phyloP scores from a whole-genome alignment of 2,113 vertebrate genomes.

The Nycticorax nycticorax region DNA sequence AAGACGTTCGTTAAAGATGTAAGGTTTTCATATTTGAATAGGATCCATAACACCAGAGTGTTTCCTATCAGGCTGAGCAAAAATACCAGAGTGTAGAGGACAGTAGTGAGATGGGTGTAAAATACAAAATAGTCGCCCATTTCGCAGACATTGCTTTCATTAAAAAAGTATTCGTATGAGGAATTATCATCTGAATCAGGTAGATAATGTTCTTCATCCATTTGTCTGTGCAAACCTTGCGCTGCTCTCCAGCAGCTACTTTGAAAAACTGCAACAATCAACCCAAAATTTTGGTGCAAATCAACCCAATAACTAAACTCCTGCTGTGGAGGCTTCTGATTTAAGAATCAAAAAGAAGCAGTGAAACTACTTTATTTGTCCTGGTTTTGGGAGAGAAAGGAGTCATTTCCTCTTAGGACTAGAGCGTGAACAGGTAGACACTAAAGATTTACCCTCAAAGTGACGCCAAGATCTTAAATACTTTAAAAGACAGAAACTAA shows the following conservation, averaged over 20 bases:
- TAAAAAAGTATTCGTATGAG: background rate
- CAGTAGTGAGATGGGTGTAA: slow-evolving; percentile 52
- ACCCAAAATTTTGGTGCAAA: background rate
- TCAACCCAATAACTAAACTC: background rate
- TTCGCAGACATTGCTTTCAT: slow-evolving; percentile 67
- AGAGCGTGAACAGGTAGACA: background rate
- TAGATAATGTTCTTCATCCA: background rate
- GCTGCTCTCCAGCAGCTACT: background rate
- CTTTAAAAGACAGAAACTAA: background rate
- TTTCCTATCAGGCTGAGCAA: slow-evolving; percentile 89
- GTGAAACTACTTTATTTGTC: slow-evolving; percentile 23
- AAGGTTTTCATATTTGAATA: slow-evolving; percentile 86
- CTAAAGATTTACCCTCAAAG: background rate
- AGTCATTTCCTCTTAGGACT: background rate
- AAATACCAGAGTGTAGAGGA: slow-evolving; percentile 79
- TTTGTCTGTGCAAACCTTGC: background rate
- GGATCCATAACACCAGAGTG: slow-evolving; percentile 82
- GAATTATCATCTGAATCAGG: background rate
- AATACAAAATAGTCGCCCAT: slow-evolving; percentile 20
- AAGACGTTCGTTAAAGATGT: slow-evolving; percentile 86
- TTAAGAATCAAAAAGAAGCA: slow-evolving; percentile 42
- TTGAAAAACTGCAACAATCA: background rate
- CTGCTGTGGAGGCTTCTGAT: background rate
- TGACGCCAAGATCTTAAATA: background rate
- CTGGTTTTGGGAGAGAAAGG: background rate